phyloP scores from a whole-genome alignment of 2,113 vertebrate genomes.

The Tympanuchus pallidicinctus region DNA sequence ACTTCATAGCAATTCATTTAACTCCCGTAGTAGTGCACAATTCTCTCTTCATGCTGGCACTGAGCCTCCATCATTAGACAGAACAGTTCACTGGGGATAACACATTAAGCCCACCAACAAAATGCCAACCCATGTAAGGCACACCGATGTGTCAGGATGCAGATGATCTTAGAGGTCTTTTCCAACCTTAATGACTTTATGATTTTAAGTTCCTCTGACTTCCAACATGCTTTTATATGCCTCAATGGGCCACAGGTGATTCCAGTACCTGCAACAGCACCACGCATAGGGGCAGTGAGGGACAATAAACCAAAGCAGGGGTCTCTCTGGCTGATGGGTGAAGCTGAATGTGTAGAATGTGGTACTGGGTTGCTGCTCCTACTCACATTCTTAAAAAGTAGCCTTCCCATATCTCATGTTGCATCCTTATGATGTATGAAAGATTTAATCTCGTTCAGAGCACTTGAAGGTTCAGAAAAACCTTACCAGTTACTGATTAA shows the following conservation, averaged over 20 bases:
- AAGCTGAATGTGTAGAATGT: background rate
- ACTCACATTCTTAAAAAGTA: background rate
- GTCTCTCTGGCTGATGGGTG: background rate
- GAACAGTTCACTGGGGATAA: background rate
- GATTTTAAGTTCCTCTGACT: background rate
- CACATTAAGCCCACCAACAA: background rate
- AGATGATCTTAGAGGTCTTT: background rate
- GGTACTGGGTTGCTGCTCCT: background rate
- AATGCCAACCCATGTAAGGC: background rate
- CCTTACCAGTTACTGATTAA: conserved; percentile 10
- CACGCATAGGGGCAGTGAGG: background rate
- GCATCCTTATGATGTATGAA: background rate
- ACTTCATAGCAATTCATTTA: conserved; percentile 10
- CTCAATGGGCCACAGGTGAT: background rate
- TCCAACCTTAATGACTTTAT: no score
- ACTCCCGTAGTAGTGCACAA: background rate
- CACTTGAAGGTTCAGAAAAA: background rate
- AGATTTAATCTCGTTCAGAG: background rate
- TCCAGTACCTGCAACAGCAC: background rate
- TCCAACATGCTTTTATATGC: background rate
- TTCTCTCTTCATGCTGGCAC: background rate
- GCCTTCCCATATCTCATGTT: background rate
- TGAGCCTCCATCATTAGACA: background rate
- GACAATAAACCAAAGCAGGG: background rate
- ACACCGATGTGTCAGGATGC: background rate